Evolutionary conservation across 2,797 vertebrate species (phyloP), one percentile per base, ranked within the genome.

Genomic region (Apogon talboti): DNA sequence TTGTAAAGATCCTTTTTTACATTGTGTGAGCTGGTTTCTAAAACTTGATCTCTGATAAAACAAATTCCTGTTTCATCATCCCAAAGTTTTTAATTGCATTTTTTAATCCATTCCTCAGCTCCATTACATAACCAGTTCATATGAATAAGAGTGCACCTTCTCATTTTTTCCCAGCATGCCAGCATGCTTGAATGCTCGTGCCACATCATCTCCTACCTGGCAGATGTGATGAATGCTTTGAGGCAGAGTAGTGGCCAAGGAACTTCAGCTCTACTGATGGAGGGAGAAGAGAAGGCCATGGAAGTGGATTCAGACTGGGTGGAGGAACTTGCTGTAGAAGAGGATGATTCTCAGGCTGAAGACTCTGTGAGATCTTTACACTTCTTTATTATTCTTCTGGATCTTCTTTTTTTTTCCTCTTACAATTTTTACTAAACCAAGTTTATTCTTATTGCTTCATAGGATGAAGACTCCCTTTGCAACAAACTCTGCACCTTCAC

Each of bases 381-480:
- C 15, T 43, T n/a, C 1, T 35, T 35, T 1, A 8, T 35, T 35
- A 1, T 35, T 9, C 33, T 35, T 35, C 33, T 35, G 33, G 24
- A 28, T 10, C 9, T 35, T 35, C 9, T 35, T 35, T 35, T 35
- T 35, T 35, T 10, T 10, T 10, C 33, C 33, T 2, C 21, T 24
- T n/a, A 35, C 11, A 57, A 16, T 8, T 24, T 55, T 55, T 3
- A 6, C 10, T 45, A 33, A 30, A 44, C 2, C 12, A 10, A n/a
- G 12, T n/a, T 10, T 60, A 7, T 59, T 19, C 75, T 6, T 54
- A 55, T 57, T 85, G 24, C 86, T 83, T 78, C 68, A 42, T 74
- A 99, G 98, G 98, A 99, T 92, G 98, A 99, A 95, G 98, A 99
- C 88, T 99, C 98, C 10, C 95, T 99, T 60, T 99, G 98, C 90